phyloP scores from a whole-genome alignment of 2,113 vertebrate genomes.

The Odocoileus virginianus region DNA sequence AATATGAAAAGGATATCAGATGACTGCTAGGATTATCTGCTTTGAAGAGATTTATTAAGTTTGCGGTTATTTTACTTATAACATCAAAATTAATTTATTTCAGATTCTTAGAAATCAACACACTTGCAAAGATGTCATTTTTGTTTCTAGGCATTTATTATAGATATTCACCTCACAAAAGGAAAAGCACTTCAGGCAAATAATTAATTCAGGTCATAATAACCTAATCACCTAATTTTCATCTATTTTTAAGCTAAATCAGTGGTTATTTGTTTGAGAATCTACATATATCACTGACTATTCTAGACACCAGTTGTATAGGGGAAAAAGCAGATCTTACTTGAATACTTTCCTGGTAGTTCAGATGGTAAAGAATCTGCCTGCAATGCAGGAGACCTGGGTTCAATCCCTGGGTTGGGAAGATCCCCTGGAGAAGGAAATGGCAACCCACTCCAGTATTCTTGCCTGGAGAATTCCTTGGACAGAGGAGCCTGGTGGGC shows the following conservation, averaged over 20 bases:
- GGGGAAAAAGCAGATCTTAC: neutral
- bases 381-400: neutral
- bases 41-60: conserved; percentile 37
- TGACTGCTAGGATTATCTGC: neutral
- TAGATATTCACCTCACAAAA: neutral
- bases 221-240: neutral
- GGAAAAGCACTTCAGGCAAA: neutral
- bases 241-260: neutral
- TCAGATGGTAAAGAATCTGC: neutral
- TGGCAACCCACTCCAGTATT: neutral
- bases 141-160: neutral
- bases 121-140: neutral
- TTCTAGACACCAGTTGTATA: neutral
- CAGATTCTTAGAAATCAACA: conserved; percentile 1
- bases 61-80: neutral
- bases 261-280: neutral
- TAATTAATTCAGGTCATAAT: neutral
- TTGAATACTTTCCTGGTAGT: neutral
- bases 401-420: neutral
- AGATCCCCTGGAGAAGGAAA: neutral
- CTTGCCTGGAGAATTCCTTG: neutral
- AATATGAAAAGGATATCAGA: neutral
- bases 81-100: conserved; percentile 2
- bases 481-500: neutral
- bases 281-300: neutral